phyloP scores from a whole-genome alignment of 2,888 invertebrate genomes.

The Halictus quadricinctus region DNA sequence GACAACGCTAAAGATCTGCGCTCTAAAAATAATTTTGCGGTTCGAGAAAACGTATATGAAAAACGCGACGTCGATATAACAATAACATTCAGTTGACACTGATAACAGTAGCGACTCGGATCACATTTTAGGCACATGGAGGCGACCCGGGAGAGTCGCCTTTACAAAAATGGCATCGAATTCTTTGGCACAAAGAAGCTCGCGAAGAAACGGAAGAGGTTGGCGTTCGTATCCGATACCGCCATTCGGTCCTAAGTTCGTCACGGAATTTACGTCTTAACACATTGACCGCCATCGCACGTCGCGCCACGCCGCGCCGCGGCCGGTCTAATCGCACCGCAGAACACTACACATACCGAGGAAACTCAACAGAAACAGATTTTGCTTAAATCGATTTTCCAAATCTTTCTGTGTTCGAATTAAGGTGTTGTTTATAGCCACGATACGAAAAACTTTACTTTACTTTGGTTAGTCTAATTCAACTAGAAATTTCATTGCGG shows the following conservation, averaged over 20 bases:
- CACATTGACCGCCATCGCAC: neutral
- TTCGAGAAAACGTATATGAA: slow-evolving; percentile 21
- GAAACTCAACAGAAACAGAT: too few species aligned
- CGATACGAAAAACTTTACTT: too few species aligned
- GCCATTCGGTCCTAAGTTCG: slow-evolving; percentile 13
- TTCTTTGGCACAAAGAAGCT: slow-evolving; percentile 64
- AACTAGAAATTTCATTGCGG: neutral
- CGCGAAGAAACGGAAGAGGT: slow-evolving; percentile 60
- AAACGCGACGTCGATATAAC: slow-evolving; percentile 39
- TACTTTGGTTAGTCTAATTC: neutral
- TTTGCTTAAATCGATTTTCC: too few species aligned
- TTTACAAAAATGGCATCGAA: slow-evolving; percentile 51
- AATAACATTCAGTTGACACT: slow-evolving; percentile 44
- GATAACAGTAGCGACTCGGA: slow-evolving; percentile 45
- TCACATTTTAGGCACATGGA: slow-evolving; percentile 69
- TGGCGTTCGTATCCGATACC: slow-evolving; percentile 4
- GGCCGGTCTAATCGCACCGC: neutral
- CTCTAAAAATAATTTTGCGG: slow-evolving; percentile 21
- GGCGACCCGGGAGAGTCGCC: slow-evolving; percentile 64
- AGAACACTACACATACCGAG: neutral
- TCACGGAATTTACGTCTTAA: slow-evolving; percentile 7
- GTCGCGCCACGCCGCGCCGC: too few species aligned
- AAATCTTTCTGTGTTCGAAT: too few species aligned
- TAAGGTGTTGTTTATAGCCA: too few species aligned
- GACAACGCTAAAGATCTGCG: slow-evolving; percentile 21